These are phyloP conservation scores for Plectrocnemia conspersa DNA, from an alignment of 1,140 invertebrate genomes.

Conservation along the genomic window DNA sequence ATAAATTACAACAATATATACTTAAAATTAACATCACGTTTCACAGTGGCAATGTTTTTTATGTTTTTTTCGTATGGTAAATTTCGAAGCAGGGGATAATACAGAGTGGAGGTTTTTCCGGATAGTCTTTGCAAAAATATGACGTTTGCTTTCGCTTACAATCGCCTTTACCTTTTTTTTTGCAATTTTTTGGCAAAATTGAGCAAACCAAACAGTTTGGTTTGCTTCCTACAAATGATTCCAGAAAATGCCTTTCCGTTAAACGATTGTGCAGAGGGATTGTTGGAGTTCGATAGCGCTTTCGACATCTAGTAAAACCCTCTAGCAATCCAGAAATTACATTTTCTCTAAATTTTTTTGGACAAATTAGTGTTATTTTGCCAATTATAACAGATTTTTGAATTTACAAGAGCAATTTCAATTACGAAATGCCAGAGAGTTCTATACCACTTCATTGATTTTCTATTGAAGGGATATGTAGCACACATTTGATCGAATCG, in stretches of 20 bases:
- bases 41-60: constrained; percentile 1
- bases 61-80: background rate
- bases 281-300: background rate
- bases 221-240: background rate
- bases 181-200: background rate
- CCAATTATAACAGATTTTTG: background rate
- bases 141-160: constrained; percentile 1
- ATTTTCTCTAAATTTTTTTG: background rate
- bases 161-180: background rate
- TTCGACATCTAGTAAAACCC: background rate
- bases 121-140: background rate
- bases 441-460: background rate
- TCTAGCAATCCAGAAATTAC: background rate
- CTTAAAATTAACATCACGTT: too few species aligned
- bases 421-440: constrained; percentile 2
- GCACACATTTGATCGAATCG: constrained; percentile 10
- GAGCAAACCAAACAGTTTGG: background rate
- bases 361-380: background rate
- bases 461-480: background rate
- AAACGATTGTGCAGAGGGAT: background rate
- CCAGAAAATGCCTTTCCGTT: background rate
- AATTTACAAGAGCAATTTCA: background rate
- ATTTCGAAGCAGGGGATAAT: background rate
- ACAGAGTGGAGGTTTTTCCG: background rate
- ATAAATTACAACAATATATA: too few species aligned